Evolutionary conservation across 2,888 invertebrate genomes (phyloP).

Genomic region (Ophioninae sp.): DNA sequence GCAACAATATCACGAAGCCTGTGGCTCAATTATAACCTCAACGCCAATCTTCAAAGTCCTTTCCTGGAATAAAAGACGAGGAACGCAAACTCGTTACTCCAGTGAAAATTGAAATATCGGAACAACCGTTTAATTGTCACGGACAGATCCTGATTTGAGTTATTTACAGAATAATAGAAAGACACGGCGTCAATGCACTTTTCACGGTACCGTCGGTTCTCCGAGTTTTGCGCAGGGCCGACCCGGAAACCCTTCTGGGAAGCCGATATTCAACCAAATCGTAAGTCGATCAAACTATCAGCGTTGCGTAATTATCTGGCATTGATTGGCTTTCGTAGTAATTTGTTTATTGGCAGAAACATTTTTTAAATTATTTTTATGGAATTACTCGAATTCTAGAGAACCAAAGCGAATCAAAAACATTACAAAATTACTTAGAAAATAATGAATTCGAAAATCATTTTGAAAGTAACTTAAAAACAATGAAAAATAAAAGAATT

Average conservation of each 20-base stretch:
- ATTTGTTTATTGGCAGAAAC: background rate
- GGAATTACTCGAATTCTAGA: too few relatives aligned
- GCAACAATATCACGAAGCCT: too few relatives aligned
- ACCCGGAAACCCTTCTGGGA: constrained; percentile 87
- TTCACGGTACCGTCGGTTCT: constrained; percentile 96
- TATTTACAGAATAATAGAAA: constrained; percentile 88
- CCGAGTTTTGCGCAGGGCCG: constrained; percentile 91
- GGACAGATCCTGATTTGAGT: background rate
- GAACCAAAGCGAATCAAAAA: too few relatives aligned
- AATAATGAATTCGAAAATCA: too few relatives aligned
- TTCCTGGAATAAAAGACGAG: background rate
- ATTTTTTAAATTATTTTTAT: too few relatives aligned
- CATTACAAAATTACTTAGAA: too few relatives aligned
- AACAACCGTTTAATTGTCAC: background rate
- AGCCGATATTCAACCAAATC: constrained; percentile 88
- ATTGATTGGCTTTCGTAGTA: background rate
- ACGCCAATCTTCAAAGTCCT: background rate
- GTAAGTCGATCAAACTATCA: constrained; percentile 71
- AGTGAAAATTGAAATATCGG: background rate
- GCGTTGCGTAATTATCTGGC: background rate
- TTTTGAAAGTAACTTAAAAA: too few relatives aligned
- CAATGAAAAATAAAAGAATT: too few relatives aligned
- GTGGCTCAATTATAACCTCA: too few relatives aligned
- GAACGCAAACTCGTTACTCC: background rate
- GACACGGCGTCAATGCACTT: constrained; percentile 91